Conservation (phyloP, 2,888 invertebrate species). For the Branchellion lobata region DNA sequence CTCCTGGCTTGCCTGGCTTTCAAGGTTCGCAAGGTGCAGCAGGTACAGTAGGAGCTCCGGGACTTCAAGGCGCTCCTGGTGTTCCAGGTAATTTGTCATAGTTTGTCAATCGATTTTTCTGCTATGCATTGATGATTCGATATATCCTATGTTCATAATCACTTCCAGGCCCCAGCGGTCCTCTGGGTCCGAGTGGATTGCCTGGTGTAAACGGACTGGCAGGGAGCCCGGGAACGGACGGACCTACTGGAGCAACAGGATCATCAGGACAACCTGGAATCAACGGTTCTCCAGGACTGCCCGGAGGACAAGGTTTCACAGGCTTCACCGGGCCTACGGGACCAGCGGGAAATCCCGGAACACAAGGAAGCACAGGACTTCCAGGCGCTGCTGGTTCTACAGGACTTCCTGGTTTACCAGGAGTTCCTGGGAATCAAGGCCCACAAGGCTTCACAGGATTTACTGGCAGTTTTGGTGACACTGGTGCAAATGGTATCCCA, state of each 20-base stretch:
- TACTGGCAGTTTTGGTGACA: conserved; percentile 9
- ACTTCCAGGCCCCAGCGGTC: not conserved
- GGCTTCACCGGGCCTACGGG: conserved; percentile 27
- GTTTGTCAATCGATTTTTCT: too few species aligned
- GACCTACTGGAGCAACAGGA: not conserved
- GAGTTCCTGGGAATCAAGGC: conserved; percentile 20
- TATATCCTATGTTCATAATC: too few species aligned
- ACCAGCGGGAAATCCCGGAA: conserved; percentile 24
- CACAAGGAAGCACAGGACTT: conserved; percentile 28
- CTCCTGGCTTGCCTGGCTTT: conserved; percentile 39
- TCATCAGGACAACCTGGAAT: conserved; percentile 21
- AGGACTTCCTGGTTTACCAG: conserved; percentile 30
- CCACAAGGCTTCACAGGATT: conserved; percentile 22
- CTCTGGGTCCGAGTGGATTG: not conserved
- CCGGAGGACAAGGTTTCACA: conserved; percentile 46
- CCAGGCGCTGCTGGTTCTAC: conserved; percentile 21
- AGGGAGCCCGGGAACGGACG: not conserved
- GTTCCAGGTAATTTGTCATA: not conserved
- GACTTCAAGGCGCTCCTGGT: not conserved
- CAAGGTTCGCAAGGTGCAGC: conserved; percentile 41
- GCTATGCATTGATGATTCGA: too few species aligned
- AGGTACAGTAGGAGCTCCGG: conserved; percentile 44
- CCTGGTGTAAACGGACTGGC: not conserved
- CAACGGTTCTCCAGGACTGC: conserved; percentile 20
- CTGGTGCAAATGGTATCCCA: conserved; percentile 4